These are phyloP conservation scores for Zaprionus taronus DNA, from an alignment of 1,140 invertebrate species.

Conservation along the genomic window DNA sequence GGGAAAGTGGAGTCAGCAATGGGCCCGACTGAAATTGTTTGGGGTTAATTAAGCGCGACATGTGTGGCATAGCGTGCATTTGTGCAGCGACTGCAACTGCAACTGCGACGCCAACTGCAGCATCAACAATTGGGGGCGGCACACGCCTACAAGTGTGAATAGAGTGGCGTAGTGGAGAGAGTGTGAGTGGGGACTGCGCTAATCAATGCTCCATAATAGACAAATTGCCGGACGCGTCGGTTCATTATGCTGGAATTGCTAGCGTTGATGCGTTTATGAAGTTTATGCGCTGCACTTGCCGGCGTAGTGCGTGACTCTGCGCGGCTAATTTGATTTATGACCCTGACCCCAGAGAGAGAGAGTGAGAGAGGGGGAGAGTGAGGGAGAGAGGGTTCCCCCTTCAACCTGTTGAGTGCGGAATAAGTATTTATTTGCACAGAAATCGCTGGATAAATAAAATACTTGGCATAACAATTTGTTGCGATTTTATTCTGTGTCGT, in stretches of 20 bases:
- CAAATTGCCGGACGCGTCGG: slow-evolving; percentile 58
- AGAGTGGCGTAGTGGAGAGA: slow-evolving; percentile 1
- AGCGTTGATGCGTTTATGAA: slow-evolving; percentile 71
- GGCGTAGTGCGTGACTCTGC: slow-evolving; percentile 20
- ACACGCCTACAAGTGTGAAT: slow-evolving; percentile 69
- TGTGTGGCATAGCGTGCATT: slow-evolving; percentile 79
- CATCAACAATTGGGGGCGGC: slow-evolving; percentile 12
- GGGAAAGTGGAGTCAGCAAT: slow-evolving; percentile 21
- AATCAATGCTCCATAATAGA: slow-evolving; percentile 80
- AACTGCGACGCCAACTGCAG: slow-evolving; percentile 17
- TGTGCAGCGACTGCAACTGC: slow-evolving; percentile 44
- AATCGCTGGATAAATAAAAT: slow-evolving; percentile 76
- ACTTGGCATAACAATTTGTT: slow-evolving; percentile 81
- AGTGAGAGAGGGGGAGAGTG: background rate
- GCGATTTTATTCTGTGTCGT: slow-evolving; percentile 61
- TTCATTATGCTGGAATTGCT: slow-evolving; percentile 67
- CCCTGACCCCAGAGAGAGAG: background rate
- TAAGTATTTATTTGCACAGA: slow-evolving; percentile 74
- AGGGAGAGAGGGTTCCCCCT: background rate
- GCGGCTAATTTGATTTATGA: slow-evolving; percentile 51
- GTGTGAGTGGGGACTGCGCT: slow-evolving; percentile 46
- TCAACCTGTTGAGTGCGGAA: slow-evolving; percentile 65
- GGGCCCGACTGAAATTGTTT: slow-evolving; percentile 68
- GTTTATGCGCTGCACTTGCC: slow-evolving; percentile 32
- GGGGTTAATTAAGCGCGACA: slow-evolving; percentile 83